phyloP scores from a whole-genome alignment of 2,113 vertebrate genomes.

The Peucedramus taeniatus region DNA sequence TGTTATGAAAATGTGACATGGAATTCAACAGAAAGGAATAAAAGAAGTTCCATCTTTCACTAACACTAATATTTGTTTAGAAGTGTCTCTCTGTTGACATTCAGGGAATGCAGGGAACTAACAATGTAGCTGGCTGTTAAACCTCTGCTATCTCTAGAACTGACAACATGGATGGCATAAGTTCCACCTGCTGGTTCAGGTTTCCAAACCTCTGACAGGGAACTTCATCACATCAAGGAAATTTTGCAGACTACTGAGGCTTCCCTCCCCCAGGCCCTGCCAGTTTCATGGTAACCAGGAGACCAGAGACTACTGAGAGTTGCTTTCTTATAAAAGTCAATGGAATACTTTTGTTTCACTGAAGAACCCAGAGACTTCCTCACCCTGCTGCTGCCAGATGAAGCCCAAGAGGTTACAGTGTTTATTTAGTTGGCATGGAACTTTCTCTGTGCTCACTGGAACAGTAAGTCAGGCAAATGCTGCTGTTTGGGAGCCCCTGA shows the following conservation, averaged over 20 bases:
- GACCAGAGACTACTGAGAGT: conserved; percentile 27
- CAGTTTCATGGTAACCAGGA: conserved; percentile 56
- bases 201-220: conserved; percentile 83
- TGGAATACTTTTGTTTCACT: conserved; percentile 46
- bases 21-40: conserved; percentile 48
- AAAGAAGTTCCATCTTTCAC: conserved; percentile 69
- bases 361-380: conserved; percentile 41
- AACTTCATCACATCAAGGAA: conserved; percentile 82
- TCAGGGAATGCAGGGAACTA: conserved; percentile 64
- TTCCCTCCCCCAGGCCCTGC: conserved; percentile 54
- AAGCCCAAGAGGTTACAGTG: not conserved
- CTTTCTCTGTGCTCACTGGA: not conserved
- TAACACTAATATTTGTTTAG: conserved; percentile 67
- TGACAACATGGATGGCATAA: conserved; percentile 64
- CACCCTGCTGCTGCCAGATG: conserved; percentile 14
- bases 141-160: conserved; percentile 60
- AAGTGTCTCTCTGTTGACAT: conserved; percentile 68
- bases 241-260: conserved; percentile 64
- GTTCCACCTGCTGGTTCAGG: conserved; percentile 78
- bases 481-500: not conserved
- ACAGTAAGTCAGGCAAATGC: not conserved
- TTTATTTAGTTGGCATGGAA: not conserved
- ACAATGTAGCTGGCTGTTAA: conserved; percentile 74
- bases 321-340: conserved; percentile 48
- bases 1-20: conserved; percentile 12